Evolutionary conservation across 2,888 invertebrate genomes (phyloP), one percentile per base, ranked within the genome.

Genomic region (Sylvicola cinctus): DNA sequence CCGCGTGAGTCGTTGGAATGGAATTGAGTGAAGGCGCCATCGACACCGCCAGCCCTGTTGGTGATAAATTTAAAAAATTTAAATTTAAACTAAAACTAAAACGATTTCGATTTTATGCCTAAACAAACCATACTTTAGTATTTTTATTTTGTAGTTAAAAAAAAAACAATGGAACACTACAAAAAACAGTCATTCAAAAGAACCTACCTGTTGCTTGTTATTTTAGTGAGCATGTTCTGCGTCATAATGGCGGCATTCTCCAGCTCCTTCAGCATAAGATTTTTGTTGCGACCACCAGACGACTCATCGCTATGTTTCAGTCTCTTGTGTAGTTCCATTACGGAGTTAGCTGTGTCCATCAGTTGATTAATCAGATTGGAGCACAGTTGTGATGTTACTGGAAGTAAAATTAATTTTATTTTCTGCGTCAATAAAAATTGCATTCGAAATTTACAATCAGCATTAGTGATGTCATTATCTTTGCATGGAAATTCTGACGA

Each of bases 381-480:
- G 47, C 70, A 69, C 40, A 70, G 54, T 51, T 70, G 69, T 37
- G 65, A 65, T 36, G 70, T 70, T 36, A 70, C 72, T 72, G 51
- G 16, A 51, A 52, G 36, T 36, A 29, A 34, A 14, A 38, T 36
- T 30, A 23, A 23, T 29, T 13, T 13, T 29, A 27, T 25, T 23
- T 25, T 4, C 30, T 13, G 3, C 23, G 16, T 31, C 29, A 14
- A 31, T 29, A 11, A 16, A 7, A 46, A 45, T 42, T 33, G 37
- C 7, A 20, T 27, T 20, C 5, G 16, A 14, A 32, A 53, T 60
- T 62, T 53, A 66, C 66, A 48, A 45, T 65, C 62, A 34, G 62
- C 61, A 46, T 57, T 61, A 38, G 59, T 51, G 38, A 63, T 52
- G 46, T 65, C 58, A 11, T 54, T 52, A 42, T 61, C 61, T 47